phyloP scores from a whole-genome alignment of 1,140 invertebrate species.

The Drosophila ercepeae region DNA sequence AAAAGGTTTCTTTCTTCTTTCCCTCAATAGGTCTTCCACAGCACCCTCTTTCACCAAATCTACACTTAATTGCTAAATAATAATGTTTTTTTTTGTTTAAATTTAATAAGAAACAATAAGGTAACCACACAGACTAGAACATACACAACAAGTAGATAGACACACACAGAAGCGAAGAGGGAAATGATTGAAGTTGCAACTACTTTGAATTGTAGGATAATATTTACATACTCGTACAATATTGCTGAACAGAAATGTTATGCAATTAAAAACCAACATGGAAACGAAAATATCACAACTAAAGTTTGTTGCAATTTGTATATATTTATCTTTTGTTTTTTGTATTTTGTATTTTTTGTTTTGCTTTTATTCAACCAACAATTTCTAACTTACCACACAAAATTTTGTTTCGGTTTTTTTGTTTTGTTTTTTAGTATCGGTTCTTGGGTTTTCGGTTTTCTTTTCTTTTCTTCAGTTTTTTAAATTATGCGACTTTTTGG shows the following conservation, averaged over 20 bases:
- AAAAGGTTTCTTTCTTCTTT: constrained; percentile 15
- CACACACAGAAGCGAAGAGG: constrained; percentile 37
- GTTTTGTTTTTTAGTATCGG: constrained; percentile 51
- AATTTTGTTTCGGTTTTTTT: constrained; percentile 75
- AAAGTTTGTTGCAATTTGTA: constrained; percentile 47
- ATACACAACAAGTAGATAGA: constrained; percentile 30
- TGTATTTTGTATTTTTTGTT: constrained; percentile 45
- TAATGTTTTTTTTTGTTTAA: constrained; percentile 1
- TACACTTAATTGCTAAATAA: constrained; percentile 10
- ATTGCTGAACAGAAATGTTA: constrained; percentile 61
- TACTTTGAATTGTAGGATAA: constrained; percentile 42
- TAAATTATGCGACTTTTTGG: constrained; percentile 68
- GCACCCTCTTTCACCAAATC: constrained; percentile 2
- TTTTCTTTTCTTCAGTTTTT: constrained; percentile 58
- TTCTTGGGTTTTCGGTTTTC: constrained; percentile 43
- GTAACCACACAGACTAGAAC: constrained; percentile 30
- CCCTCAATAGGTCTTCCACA: constrained; percentile 1
- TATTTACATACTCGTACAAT: constrained; percentile 55
- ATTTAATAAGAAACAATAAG: neutral
- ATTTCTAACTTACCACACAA: constrained; percentile 84
- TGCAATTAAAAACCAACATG: constrained; percentile 76
- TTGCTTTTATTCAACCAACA: constrained; percentile 72
- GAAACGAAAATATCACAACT: constrained; percentile 48
- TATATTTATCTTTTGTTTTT: constrained; percentile 23
- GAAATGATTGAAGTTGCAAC: constrained; percentile 55